Evolutionary conservation across 2,888 invertebrate genomes (phyloP).

Genomic region (Synergus laeviventris): DNA sequence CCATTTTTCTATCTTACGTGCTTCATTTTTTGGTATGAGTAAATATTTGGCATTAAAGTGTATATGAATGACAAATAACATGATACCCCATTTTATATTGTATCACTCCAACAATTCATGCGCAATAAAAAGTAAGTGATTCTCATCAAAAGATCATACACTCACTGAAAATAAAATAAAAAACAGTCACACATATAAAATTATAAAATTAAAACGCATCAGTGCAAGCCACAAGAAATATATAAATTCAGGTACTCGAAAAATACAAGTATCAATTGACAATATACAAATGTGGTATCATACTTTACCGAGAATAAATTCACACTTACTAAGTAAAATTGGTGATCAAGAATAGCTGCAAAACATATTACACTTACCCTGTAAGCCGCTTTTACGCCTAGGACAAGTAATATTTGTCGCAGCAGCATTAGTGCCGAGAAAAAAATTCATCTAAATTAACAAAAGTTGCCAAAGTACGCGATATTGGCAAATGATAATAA

Average conservation of each 20-base stretch:
- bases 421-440: slow-evolving; percentile 30
- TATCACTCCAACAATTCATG: not conserved
- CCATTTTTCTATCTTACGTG: not conserved
- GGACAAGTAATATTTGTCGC: slow-evolving; percentile 42
- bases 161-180: not conserved
- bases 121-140: slow-evolving; percentile 1
- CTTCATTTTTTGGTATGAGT: slow-evolving; percentile 1
- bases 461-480: slow-evolving; percentile 30
- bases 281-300: slow-evolving; percentile 37
- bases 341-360: slow-evolving; percentile 51
- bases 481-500: slow-evolving; percentile 23
- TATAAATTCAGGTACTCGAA: slow-evolving; percentile 15
- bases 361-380: slow-evolving; percentile 60
- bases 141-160: not conserved
- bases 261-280: slow-evolving; percentile 32
- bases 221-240: slow-evolving; percentile 17
- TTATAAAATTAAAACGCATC: slow-evolving; percentile 26
- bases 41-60: not conserved
- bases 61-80: slow-evolving; percentile 16
- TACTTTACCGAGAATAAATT: slow-evolving; percentile 28
- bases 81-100: slow-evolving; percentile 37
- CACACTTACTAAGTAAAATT: slow-evolving; percentile 37
- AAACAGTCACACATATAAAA: slow-evolving; percentile 23
- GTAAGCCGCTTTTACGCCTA: slow-evolving; percentile 51
- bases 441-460: slow-evolving; percentile 32